Evolutionary conservation across 2,888 invertebrate species (phyloP), one percentile per base, ranked within the genome.

Genomic region (Amphiduros pacificus): DNA sequence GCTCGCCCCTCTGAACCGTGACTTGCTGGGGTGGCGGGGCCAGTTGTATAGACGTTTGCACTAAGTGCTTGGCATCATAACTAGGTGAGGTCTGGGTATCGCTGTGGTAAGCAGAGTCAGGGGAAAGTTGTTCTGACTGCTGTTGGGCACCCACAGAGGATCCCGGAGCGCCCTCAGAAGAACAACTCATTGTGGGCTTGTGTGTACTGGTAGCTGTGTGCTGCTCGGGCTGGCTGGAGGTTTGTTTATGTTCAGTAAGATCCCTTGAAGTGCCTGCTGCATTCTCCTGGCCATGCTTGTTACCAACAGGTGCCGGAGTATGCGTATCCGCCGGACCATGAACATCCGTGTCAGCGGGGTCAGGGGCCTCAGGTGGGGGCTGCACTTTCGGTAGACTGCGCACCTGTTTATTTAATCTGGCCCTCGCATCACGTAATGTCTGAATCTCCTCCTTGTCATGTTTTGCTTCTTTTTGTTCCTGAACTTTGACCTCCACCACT

Each of bases 401-500:
- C 4, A 24, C 51, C 9, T 51, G 27, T 36, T 41, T 52, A 22
- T 44, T 29, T n/a, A 66, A 51, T 29, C 62, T 66, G n/a, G 61
- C 36, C 20, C 55, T 54, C 2, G 60, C 56, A 14, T 64, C 62
- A 36, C 31, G 6, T 22, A 64, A n/a, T 5, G 62, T 24, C 0
- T 40, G 27, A 5, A 17, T 53, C 14, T 48, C 41, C 17, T 64
- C 55, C 54, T 22, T 41, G 14, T 57, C 55, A 1, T 36, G 5
- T 0, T 36, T 56, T 17, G 36, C 61, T 11, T 53, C 53, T 29
- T 53, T 28, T 20, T 57, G 9, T 20, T 55, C 54, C 5, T 53
- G 60, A 4, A 26, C 55, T 27, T 54, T 48, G 17, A 60, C 59
- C 27, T 63, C 69, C 24, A 69, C 63, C 1, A 36, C 59, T 41